Evolutionary conservation across 2,888 invertebrate species (phyloP), one percentile per base, ranked within the genome.

Genomic region (Sminthurinus aureus): DNA sequence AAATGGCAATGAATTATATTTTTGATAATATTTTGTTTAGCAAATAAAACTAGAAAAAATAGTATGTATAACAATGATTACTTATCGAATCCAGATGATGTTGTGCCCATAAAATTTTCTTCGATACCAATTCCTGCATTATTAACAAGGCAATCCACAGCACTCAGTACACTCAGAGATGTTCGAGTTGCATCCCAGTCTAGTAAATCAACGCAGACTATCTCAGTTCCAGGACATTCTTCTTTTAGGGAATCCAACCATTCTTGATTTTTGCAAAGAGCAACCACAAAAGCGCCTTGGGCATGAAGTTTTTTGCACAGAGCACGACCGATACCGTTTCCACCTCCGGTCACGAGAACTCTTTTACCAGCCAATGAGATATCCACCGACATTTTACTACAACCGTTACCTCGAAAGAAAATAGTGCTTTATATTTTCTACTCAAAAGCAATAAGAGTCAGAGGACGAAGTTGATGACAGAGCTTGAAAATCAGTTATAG

Each of bases 291-390:
- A 3, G 94, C 96, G 8, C 85, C 87, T 78, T 84, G 82, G 18
- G n/a, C 20, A 38, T 85, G 69, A 13, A 87, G 58, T n/a, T 50
- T 22, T 71, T 80, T 66, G 58, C 83, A 85, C 6, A 87, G 38
- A 1, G 93, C 94, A 89, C 94, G 91, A 0, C 96, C 96, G 87
- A 96, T 92, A 58, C 96, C 96, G 93, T 94, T 94, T 50, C 96
- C 95, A 79, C 95, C 96, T 83, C 97, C 97, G 84, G 97, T 97
- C 6, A 97, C 96, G 82, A 97, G 91, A 89, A 96, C 94, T 84
- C 94, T 93, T 91, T 96, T 96, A 84, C 94, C 94, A 88, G 92
- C 92, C 90, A 95, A 95, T 82, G 91, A 91, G 88, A 93, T 93
- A 90, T 94, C 93, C 94, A 94, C 18, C 18, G 84, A 66, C 84